These are phyloP conservation scores for Caenorhabditis zanzibari DNA, from an alignment of 2,888 invertebrate species.

Conservation along the genomic window DNA sequence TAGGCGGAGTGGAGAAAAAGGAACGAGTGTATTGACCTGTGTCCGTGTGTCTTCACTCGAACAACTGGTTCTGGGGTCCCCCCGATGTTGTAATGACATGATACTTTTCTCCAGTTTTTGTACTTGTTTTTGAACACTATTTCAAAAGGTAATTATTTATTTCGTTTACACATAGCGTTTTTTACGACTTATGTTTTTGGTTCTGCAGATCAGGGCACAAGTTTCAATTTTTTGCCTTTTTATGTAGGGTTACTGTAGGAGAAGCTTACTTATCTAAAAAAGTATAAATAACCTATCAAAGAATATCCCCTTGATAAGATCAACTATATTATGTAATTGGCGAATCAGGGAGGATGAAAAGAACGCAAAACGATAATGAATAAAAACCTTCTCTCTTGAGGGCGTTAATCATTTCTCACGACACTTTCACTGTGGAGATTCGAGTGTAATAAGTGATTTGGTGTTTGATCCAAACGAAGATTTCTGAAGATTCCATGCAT, in stretches of 20 bases:
- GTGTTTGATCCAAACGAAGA: slow-evolving; percentile 18
- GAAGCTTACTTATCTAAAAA: background rate
- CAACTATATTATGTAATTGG: slow-evolving; percentile 1
- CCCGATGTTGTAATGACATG: slow-evolving; percentile 2
- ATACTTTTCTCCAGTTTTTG: slow-evolving; percentile 20
- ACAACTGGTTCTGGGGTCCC: slow-evolving; percentile 17
- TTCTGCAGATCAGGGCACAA: background rate
- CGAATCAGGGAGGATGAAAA: background rate
- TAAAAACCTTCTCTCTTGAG: background rate
- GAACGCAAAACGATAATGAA: background rate
- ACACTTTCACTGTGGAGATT: slow-evolving; percentile 9
- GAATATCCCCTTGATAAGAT: background rate
- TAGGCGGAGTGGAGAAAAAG: background rate
- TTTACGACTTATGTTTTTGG: background rate
- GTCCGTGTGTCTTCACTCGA: slow-evolving; percentile 23
- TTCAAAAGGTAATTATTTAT: slow-evolving; percentile 8
- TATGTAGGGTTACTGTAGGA: background rate
- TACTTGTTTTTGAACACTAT: slow-evolving; percentile 22
- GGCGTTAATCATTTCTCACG: slow-evolving; percentile 10
- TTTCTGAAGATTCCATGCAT: slow-evolving; percentile 7
- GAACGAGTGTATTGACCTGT: slow-evolving; percentile 37
- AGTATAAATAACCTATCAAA: background rate
- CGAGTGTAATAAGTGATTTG: slow-evolving; percentile 19
- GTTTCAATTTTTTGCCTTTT: background rate
- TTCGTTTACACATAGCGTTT: slow-evolving; percentile 4